These are phyloP conservation scores for Saccopteryx bilineata DNA, from an alignment of 2,113 vertebrate genomes.

Conservation along the genomic window DNA sequence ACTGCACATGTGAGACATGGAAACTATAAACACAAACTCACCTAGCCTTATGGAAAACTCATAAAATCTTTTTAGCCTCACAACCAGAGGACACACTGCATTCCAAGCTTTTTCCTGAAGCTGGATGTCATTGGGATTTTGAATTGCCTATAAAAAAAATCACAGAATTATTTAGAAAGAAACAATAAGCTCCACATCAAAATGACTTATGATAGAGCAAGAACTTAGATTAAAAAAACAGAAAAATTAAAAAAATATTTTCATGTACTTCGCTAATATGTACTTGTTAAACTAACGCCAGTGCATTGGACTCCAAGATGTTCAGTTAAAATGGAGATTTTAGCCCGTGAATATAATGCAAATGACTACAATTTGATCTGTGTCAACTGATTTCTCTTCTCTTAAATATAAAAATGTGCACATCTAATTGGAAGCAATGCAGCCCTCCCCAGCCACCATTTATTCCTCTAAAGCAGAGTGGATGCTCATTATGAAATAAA, in stretches of 20 bases:
- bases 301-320: not conserved
- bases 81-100: conserved; percentile 97
- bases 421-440: not conserved
- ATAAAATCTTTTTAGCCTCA: conserved; percentile 97
- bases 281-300: not conserved
- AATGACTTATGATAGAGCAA: not conserved
- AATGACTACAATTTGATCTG: not conserved
- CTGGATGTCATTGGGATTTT: conserved; percentile 95
- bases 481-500: not conserved
- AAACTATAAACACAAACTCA: conserved; percentile 76
- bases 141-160: conserved; percentile 93
- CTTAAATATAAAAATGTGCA: not conserved
- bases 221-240: not conserved
- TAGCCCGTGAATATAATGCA: not conserved
- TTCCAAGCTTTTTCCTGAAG: conserved; percentile 98
- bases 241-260: not conserved
- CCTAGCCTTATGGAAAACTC: conserved; percentile 97
- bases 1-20: fast-evolving
- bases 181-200: not conserved
- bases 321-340: not conserved
- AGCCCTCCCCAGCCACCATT: not conserved
- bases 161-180: not conserved
- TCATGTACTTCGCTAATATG: not conserved
- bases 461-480: not conserved
- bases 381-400: not conserved